phyloP scores from a whole-genome alignment of 2,888 invertebrate species.

The Cryptocheilus praepositus region DNA sequence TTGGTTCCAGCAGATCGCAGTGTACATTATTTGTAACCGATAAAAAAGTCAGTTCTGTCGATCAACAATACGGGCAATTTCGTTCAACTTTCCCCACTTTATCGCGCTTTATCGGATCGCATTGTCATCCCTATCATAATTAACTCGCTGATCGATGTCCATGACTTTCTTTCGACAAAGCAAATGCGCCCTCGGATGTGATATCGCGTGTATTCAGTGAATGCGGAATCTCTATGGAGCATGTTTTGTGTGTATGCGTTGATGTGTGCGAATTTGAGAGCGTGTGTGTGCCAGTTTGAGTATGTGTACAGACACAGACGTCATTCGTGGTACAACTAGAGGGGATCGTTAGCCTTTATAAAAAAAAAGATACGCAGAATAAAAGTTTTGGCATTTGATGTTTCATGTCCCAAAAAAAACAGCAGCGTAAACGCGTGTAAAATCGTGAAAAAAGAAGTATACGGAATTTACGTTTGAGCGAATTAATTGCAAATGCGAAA shows the following conservation, averaged over 20 bases:
- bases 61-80: background rate
- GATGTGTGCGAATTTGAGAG: background rate
- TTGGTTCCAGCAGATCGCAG: conserved; percentile 71
- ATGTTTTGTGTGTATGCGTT: conserved; percentile 54
- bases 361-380: background rate
- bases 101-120: background rate
- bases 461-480: no score
- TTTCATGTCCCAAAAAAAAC: no score
- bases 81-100: background rate
- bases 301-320: no score
- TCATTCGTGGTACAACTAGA: background rate
- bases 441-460: no score
- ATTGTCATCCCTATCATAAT: background rate
- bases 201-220: conserved; percentile 49
- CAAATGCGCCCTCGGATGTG: conserved; percentile 50
- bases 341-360: background rate
- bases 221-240: conserved; percentile 58
- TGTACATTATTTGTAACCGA: conserved; percentile 23
- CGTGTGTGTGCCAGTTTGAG: background rate
- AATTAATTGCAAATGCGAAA: no score
- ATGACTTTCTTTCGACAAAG: conserved; percentile 38
- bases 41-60: conserved; percentile 16
- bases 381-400: background rate
- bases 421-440: no score
- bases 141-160: conserved; percentile 33